A percentile compares a stretch with the other conserved stretches of the same genome.
phyloP scores from a whole-genome alignment of 2,113 vertebrate species.

The Crotalus viridis region DNA sequence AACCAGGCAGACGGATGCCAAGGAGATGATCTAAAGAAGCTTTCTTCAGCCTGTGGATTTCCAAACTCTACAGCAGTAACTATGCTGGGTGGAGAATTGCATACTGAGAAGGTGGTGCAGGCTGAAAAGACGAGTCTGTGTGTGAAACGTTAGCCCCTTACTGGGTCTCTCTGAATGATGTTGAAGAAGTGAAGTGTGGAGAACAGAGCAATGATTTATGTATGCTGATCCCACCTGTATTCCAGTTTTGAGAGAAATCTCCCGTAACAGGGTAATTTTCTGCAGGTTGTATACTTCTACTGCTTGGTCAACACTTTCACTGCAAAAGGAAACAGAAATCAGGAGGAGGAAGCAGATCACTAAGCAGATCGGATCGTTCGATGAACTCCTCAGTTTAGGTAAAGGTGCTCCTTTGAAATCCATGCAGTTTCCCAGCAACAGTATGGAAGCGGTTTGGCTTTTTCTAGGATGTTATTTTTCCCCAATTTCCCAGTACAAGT shows the following conservation, averaged over 20 bases:
- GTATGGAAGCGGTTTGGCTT: neutral
- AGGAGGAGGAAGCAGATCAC: neutral
- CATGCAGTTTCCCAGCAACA: neutral
- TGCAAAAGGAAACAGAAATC: constrained; percentile 50
- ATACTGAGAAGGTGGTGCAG: neutral
- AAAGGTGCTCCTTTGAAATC: neutral
- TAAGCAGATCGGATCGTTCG: neutral
- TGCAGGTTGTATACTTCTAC: constrained; percentile 90
- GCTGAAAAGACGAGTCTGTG: neutral
- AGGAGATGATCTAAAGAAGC: neutral
- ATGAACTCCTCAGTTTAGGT: neutral
- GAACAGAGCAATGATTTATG: neutral
- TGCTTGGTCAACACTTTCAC: constrained; percentile 92
- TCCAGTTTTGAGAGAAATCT: constrained; percentile 94
- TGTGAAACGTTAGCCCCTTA: neutral
- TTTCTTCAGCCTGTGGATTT: neutral
- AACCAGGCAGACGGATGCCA: neutral
- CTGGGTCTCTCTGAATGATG: neutral
- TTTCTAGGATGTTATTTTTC: neutral
- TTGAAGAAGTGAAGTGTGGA: neutral
- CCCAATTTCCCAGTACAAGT: neutral
- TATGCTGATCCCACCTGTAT: constrained; percentile 81
- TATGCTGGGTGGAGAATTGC: neutral
- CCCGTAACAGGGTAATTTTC: constrained; percentile 91
- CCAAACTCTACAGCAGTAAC: neutral